Base-by-base conservation (phyloP, 2,113 vertebrate species). In the Elephantulus edwardii region DNA sequence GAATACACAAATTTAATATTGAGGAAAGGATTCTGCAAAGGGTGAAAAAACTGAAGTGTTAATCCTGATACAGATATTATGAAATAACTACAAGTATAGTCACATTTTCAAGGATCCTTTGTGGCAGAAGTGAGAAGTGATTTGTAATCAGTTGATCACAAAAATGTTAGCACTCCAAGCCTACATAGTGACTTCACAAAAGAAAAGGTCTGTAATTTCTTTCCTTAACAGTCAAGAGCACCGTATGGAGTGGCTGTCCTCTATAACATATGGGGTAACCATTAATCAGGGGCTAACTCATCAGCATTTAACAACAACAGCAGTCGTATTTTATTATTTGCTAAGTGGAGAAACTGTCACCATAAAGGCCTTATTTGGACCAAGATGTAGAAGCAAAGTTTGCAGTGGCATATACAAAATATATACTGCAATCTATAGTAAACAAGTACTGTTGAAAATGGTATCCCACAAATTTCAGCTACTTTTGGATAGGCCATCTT, bases 371-470 rank as follows among this genome's bases (percentile, higher is more conserved):
- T 86, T 72, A 24, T 76, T 80, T 80, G 66, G 74, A 89, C 60
- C 40, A 48, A 68, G 33, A 78, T 19, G 1, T 42, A 80, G n/a
- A n/a, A n/a, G n/a, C 26, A 44, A 46, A 89, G 48, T 85, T 26
- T 75, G 58, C 89, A 75, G 3, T 33, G 19, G 4, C 66, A 24
- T 38, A 2, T 8, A 83, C n/a, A 92, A 89, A 93, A 3, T 8
- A 44, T 20, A 17, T 10, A 66, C 42, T 78, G 13, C 17, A 58
- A 4, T 58, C 20, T n/a, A 42, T 24, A 72, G 30, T 71, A 83
- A 90, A 80, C 76, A 89, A 76, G 10, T 2, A 12, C 84, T 38
- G 76, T 7, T 92, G 89, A 62, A 87, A 92, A 87, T 60, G 33
- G 1, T 33, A 87, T 12, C 72, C 26, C 12, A 86, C 16, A 54